These are phyloP conservation scores for Perizoma affinitatum DNA, from an alignment of 2,888 invertebrate genomes.

Conservation along the genomic window DNA sequence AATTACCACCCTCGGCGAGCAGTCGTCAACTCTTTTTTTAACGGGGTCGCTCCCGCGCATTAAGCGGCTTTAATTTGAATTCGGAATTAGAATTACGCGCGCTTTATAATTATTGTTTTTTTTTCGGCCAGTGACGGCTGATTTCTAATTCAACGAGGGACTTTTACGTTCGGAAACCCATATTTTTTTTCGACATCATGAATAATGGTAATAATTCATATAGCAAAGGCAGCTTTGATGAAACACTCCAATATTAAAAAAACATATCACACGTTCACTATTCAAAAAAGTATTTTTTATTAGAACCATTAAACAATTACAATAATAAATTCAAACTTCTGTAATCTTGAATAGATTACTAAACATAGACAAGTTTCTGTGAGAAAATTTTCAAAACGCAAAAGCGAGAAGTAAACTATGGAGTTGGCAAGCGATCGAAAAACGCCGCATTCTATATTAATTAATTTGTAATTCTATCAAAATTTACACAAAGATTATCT, in stretches of 20 bases:
- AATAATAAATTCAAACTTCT: too few species aligned
- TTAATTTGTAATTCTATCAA: too few species aligned
- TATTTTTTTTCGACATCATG: conserved; percentile 37
- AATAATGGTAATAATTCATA: conserved; percentile 38
- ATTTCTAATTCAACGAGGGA: conserved; percentile 77
- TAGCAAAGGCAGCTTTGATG: conserved; percentile 7
- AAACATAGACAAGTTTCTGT: too few species aligned
- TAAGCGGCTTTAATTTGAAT: conserved; percentile 85
- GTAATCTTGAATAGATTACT: too few species aligned
- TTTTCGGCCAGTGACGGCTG: conserved; percentile 72
- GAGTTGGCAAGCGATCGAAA: too few species aligned
- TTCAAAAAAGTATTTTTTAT: too few species aligned
- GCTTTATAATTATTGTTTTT: conserved; percentile 83
- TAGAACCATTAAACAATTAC: too few species aligned
- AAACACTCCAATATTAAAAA: neutral
- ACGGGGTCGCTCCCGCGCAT: conserved; percentile 83
- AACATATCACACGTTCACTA: neutral
- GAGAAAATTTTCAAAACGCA: too few species aligned
- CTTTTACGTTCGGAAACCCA: conserved; percentile 40
- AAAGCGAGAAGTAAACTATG: too few species aligned
- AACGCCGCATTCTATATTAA: too few species aligned
- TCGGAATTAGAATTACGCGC: conserved; percentile 85
- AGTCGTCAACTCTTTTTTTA: conserved; percentile 84
- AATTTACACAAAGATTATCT: too few species aligned
- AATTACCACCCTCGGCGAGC: conserved; percentile 83